Evolutionary conservation across 53 echinoderm and acorn worm species (phyloP).

Genomic region (Arbacia lixula): DNA sequence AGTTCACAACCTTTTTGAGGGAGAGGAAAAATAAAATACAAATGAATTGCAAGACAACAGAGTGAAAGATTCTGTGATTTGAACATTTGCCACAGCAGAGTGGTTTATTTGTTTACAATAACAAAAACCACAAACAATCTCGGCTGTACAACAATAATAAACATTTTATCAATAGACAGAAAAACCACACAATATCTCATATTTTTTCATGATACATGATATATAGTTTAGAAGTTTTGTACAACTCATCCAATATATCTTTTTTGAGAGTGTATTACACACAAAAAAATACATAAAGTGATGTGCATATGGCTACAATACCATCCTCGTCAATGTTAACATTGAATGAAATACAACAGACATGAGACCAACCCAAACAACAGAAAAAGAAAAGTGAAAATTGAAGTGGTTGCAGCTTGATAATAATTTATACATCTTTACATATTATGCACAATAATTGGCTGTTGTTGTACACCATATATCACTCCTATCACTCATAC

Average conservation of each 20-base stretch:
- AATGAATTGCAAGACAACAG: neutral
- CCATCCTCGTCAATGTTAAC: neutral
- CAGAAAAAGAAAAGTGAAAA: neutral
- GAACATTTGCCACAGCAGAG: constrained; percentile 59
- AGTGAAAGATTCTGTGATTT: neutral
- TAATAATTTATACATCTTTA: constrained; percentile 38
- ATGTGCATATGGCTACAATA: constrained; percentile 2
- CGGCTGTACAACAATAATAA: constrained; percentile 54
- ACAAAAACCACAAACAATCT: constrained; percentile 51
- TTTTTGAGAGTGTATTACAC: constrained; percentile 43
- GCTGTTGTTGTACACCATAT: constrained; percentile 14
- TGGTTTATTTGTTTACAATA: constrained; percentile 55
- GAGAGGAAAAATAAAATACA: too few relatives aligned
- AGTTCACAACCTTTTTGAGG: too few relatives aligned
- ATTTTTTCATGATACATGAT: constrained; percentile 38
- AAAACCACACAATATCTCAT: constrained; percentile 57
- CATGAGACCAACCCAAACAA: neutral
- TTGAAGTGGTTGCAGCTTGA: constrained; percentile 32
- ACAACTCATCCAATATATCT: constrained; percentile 48
- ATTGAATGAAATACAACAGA: constrained; percentile 21
- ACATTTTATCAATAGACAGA: constrained; percentile 48
- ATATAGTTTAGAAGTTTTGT: constrained; percentile 59
- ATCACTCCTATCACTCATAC: neutral
- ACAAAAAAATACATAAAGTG: constrained; percentile 23
- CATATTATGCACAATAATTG: constrained; percentile 28